Evolutionary conservation across 2,888 invertebrate genomes (phyloP).

Genomic region (Atethmia centrago): DNA sequence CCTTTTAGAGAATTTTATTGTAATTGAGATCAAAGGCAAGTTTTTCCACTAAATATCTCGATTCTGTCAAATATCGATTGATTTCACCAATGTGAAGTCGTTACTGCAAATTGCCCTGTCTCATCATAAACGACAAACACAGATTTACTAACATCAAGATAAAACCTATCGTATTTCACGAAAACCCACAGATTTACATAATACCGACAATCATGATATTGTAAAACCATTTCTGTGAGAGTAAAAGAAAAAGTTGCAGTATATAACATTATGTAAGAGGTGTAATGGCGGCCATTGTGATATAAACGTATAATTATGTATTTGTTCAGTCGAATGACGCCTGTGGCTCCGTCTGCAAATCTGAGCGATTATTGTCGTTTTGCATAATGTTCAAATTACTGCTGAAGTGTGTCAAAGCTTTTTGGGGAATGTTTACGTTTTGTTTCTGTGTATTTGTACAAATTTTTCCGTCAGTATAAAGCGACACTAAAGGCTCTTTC

Average conservation of each 20-base stretch:
- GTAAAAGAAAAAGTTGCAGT: slow-evolving; percentile 64
- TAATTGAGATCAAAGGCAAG: not conserved
- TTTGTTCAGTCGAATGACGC: slow-evolving; percentile 65
- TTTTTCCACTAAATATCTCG: not conserved
- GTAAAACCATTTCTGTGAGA: slow-evolving; percentile 56
- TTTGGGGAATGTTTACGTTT: not conserved
- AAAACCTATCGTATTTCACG: slow-evolving; percentile 18
- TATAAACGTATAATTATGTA: slow-evolving; percentile 65
- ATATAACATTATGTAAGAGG: slow-evolving; percentile 45
- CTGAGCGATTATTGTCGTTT: slow-evolving; percentile 47
- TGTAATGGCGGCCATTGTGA: slow-evolving; percentile 59
- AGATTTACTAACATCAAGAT: slow-evolving; percentile 36
- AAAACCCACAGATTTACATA: slow-evolving; percentile 50
- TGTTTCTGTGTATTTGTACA: not conserved
- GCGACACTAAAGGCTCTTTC: not conserved
- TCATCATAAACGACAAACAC: not conserved
- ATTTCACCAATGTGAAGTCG: not conserved
- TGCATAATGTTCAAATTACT: slow-evolving; percentile 33
- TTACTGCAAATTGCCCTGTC: not conserved
- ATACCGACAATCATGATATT: slow-evolving; percentile 52
- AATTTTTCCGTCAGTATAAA: not conserved
- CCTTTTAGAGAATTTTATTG: not conserved
- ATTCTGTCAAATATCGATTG: not conserved
- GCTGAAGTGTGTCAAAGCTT: slow-evolving; percentile 31
- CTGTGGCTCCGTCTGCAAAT: slow-evolving; percentile 39